These are phyloP conservation scores for Sebastes schlegelii DNA, from an alignment of 2,113 vertebrate genomes.

Conservation along the genomic window DNA sequence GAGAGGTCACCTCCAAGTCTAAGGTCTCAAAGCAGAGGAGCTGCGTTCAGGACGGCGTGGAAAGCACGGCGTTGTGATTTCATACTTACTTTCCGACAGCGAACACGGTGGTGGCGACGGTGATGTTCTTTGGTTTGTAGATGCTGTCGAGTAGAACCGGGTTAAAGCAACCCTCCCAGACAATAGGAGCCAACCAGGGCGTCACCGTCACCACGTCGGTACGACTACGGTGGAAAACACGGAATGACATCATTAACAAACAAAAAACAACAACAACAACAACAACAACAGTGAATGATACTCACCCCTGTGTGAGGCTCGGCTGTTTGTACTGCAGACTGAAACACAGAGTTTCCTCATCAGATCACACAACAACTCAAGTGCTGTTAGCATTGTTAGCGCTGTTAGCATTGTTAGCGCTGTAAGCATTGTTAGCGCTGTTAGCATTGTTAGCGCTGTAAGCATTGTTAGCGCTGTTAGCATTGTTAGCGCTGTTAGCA, in stretches of 20 bases:
- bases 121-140: slow-evolving; percentile 77
- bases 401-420: neutral
- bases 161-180: slow-evolving; percentile 85
- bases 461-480: neutral
- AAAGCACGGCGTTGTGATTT: neutral
- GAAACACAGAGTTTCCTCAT: slow-evolving; percentile 36
- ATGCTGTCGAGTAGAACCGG: slow-evolving; percentile 65
- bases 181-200: slow-evolving; percentile 84
- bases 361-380: neutral
- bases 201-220: slow-evolving; percentile 82
- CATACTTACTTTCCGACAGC: slow-evolving; percentile 85
- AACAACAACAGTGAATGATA: neutral
- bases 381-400: neutral
- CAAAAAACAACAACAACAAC: neutral
- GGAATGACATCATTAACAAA: neutral
- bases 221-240: slow-evolving; percentile 45
- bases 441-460: neutral
- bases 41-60: neutral
- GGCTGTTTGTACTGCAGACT: slow-evolving; percentile 64
- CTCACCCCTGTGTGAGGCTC: slow-evolving; percentile 53
- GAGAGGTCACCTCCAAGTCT: neutral
- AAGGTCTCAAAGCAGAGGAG: neutral
- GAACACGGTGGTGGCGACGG: slow-evolving; percentile 83
- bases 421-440: no score
- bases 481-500: no score